Conservation (phyloP, 1,140 invertebrate genomes). For the Drosophila ohnishii region DNA sequence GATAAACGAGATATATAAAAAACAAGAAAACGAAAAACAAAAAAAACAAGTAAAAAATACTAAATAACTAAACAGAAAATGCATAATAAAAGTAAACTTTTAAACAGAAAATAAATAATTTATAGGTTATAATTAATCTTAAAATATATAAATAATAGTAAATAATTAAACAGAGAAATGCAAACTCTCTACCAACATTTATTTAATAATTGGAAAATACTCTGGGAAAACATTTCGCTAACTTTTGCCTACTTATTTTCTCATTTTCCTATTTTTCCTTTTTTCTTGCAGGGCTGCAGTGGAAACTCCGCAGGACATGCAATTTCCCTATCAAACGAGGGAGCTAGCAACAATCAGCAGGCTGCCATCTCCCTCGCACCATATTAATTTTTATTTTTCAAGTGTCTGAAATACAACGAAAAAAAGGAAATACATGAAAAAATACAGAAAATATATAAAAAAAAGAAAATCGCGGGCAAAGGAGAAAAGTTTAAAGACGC, state of each 20-base stretch:
- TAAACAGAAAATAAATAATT: neutral
- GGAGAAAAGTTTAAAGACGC: slow-evolving; percentile 51
- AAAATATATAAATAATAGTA: neutral
- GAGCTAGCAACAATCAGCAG: slow-evolving; percentile 9
- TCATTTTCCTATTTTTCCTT: neutral
- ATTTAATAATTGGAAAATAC: slow-evolving; percentile 37
- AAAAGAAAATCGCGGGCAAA: slow-evolving; percentile 46
- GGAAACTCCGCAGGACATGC: slow-evolving; percentile 28
- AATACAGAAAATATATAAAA: slow-evolving; percentile 15
- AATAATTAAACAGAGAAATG: neutral
- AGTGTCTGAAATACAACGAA: slow-evolving; percentile 60
- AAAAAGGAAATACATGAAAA: slow-evolving; percentile 23
- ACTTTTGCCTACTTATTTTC: slow-evolving; percentile 29
- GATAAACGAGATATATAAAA: too few relatives aligned
- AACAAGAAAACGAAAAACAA: too few relatives aligned
- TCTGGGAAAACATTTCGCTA: slow-evolving; percentile 33
- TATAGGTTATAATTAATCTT: too few relatives aligned
- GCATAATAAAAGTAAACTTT: neutral
- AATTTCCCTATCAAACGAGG: slow-evolving; percentile 38
- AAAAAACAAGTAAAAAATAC: too few relatives aligned
- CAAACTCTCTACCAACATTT: slow-evolving; percentile 5
- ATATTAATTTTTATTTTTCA: slow-evolving; percentile 74
- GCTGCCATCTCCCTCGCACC: slow-evolving; percentile 25
- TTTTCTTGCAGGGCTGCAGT: slow-evolving; percentile 33
- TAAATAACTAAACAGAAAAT: neutral